Evolutionary conservation across 30 jellyfish, hydroid and myxozoan species (phyloP).

Genomic region (Calvadosia cruxmelitensis): DNA sequence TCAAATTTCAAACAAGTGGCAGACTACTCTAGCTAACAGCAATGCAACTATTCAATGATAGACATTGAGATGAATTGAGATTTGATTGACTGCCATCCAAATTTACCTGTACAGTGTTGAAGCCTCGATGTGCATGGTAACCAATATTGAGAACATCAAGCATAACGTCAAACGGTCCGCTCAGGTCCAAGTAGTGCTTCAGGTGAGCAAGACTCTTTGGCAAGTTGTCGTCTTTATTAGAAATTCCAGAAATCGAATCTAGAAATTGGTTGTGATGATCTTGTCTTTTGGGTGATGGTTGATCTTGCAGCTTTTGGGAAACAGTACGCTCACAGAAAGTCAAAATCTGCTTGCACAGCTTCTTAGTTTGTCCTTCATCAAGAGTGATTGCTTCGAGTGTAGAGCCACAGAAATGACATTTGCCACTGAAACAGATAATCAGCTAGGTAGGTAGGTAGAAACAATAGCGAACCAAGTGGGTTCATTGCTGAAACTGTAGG

Average conservation of each 20-base stretch:
- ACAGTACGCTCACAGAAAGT: constrained; percentile 27
- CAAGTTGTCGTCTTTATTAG: too few relatives aligned
- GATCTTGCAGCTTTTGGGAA: background rate
- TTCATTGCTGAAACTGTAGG: too few relatives aligned
- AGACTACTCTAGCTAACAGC: too few relatives aligned
- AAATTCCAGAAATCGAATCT: background rate
- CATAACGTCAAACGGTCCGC: constrained; percentile 48
- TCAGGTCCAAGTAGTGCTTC: constrained; percentile 12
- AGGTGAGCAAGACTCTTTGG: too few relatives aligned
- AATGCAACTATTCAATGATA: too few relatives aligned
- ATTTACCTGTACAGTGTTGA: constrained; percentile 51
- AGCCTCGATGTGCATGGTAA: constrained; percentile 33
- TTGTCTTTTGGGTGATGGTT: background rate
- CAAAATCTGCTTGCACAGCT: constrained; percentile 4
- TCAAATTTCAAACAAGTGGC: too few relatives aligned
- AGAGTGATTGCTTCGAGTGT: constrained; percentile 18
- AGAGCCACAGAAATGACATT: constrained; percentile 35
- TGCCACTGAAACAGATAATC: constrained; percentile 45
- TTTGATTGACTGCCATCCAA: too few relatives aligned
- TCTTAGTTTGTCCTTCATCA: constrained; percentile 7
- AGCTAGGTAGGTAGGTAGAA: too few relatives aligned
- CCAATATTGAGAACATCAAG: constrained; percentile 43
- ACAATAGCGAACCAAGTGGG: too few relatives aligned
- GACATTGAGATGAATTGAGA: too few relatives aligned
- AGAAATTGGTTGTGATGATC: background rate